These are phyloP conservation scores for Drosophila barbarae DNA, from an alignment of 2,888 invertebrate genomes.

Conservation along the genomic window DNA sequence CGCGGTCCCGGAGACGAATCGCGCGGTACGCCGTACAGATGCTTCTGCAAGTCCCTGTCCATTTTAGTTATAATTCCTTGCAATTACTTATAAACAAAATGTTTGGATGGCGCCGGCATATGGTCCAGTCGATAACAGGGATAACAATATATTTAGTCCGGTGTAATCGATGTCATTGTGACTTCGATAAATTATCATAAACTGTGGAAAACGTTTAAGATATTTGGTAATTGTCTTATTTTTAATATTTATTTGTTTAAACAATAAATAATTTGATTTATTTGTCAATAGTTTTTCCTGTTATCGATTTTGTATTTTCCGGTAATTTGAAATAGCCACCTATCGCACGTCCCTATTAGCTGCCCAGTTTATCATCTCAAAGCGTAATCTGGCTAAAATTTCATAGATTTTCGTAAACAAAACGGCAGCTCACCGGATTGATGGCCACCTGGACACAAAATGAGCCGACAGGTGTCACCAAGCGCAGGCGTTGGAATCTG, in stretches of 20 bases:
- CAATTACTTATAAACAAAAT: constrained; percentile 32
- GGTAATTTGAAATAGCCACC: not conserved
- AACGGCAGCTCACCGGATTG: constrained; percentile 2
- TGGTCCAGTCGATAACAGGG: constrained; percentile 12
- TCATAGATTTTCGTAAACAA: constrained; percentile 50
- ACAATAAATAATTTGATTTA: no score
- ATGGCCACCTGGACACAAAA: constrained; percentile 80
- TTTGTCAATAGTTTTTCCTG: no score
- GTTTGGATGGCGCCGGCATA: constrained; percentile 26
- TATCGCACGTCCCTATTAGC: constrained; percentile 2
- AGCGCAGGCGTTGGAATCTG: constrained; percentile 79
- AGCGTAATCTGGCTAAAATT: constrained; percentile 18
- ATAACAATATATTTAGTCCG: no score
- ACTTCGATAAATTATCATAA: not conserved
- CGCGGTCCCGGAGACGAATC: constrained; percentile 68
- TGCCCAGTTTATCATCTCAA: constrained; percentile 13
- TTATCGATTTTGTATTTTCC: not conserved
- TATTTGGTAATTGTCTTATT: not conserved
- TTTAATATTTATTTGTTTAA: not conserved
- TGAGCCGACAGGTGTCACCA: constrained; percentile 72
- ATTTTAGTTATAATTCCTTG: constrained; percentile 14
- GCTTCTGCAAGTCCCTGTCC: constrained; percentile 64
- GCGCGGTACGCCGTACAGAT: constrained; percentile 62
- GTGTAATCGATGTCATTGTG: not conserved
- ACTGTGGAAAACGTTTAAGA: not conserved